Evolutionary conservation across 2,888 invertebrate species (phyloP).

Genomic region (Oscheius sp.): DNA sequence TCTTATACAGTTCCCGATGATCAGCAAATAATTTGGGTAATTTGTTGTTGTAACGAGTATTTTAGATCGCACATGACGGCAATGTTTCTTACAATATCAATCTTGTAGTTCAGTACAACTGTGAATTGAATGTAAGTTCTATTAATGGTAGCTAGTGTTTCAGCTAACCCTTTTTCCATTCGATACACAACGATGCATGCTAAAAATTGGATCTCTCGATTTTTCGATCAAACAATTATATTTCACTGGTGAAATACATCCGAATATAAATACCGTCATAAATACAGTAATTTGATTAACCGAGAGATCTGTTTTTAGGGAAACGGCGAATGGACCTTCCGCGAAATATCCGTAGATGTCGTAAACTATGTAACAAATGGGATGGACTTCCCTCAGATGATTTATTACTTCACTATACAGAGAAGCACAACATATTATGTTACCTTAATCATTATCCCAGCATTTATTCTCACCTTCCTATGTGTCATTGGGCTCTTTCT

Average conservation of each 20-base stretch:
- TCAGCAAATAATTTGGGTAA: not conserved
- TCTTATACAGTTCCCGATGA: constrained; percentile 7
- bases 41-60: no score
- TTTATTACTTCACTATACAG: not conserved
- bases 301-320: not conserved
- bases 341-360: not conserved
- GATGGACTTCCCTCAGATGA: not conserved
- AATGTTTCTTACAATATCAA: constrained; percentile 1
- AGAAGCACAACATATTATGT: constrained; percentile 9
- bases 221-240: not conserved
- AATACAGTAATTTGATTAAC: no score
- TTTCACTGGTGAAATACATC: not conserved
- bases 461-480: constrained; percentile 1
- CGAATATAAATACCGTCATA: no score
- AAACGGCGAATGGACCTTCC: constrained; percentile 5
- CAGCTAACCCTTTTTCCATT: constrained; percentile 5
- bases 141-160: no score
- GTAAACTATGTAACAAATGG: not conserved
- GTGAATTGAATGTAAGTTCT: not conserved
- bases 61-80: constrained; percentile 6
- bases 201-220: constrained; percentile 9
- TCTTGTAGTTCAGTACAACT: not conserved
- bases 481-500: constrained; percentile 8
- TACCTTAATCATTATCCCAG: not conserved
- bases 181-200: not conserved